Percentiles rank a stretch among this genome's conserved stretches.
These are phyloP conservation scores for Drosophila paulistorum DNA, from an alignment of 1,140 invertebrate genomes.

Conservation along the genomic window DNA sequence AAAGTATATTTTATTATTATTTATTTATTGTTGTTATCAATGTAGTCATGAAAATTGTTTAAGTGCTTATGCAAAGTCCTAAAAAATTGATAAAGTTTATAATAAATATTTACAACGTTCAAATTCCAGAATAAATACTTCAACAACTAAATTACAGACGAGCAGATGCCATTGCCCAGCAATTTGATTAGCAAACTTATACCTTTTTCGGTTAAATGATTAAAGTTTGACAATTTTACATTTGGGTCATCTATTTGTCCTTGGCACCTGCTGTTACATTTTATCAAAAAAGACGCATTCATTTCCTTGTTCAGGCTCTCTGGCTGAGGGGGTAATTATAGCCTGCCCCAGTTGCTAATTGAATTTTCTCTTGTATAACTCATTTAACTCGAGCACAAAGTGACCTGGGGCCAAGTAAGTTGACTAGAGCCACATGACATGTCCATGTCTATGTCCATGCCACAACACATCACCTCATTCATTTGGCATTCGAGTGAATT, in stretches of 20 bases:
- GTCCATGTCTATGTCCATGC: conserved; percentile 15
- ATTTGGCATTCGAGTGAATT: conserved; percentile 17
- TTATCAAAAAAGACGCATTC: not conserved
- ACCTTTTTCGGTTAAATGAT: not conserved
- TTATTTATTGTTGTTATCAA: conserved; percentile 60
- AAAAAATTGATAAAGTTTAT: conserved; percentile 59
- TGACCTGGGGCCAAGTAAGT: conserved; percentile 16
- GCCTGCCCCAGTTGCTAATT: conserved; percentile 26
- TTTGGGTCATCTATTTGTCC: not conserved
- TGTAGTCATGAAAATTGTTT: conserved; percentile 48
- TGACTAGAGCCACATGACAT: conserved; percentile 30
- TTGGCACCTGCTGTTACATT: conserved; percentile 6
- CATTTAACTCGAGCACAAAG: conserved; percentile 6
- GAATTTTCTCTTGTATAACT: conserved; percentile 29
- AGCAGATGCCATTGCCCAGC: no score
- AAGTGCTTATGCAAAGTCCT: conserved; percentile 51
- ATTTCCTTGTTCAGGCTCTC: conserved; percentile 2
- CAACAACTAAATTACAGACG: no score
- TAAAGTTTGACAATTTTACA: not conserved
- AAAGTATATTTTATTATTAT: conserved; percentile 32
- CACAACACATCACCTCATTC: conserved; percentile 3
- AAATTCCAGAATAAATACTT: no score
- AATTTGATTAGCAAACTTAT: no score
- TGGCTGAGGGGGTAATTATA: not conserved
- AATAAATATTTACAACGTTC: not conserved